Evolutionary conservation across 1,140 invertebrate genomes (phyloP), one percentile per base, ranked within the genome.

Genomic region (Drosophila pectinifera): DNA sequence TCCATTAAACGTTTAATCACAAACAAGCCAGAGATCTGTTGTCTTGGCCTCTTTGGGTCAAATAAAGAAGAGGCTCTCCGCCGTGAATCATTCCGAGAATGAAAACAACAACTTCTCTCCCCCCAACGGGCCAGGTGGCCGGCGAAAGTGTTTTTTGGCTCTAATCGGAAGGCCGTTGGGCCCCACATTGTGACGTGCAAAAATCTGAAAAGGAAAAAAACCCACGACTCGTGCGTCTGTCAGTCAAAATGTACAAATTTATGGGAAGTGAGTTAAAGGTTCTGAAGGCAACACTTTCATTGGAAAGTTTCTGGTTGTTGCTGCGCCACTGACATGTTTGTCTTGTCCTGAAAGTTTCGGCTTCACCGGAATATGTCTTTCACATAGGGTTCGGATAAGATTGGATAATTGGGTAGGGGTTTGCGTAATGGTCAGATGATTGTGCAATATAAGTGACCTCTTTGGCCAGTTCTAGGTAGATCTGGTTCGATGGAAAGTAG

Each of bases 201-300:
- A 68, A 78, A 31, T 31, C 28, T 31, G 28, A 31, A 31, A 31
- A 31, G 10, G 28, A 62, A 58, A 53, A 41, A 42, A 61, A 31
- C n/a, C 51, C 10, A 36, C 18, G 48, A 54, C 56, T 43, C 57
- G 58, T 79, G 65, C 58, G 70, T 78, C 73, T 80, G 63, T 86
- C 82, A 82, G 82, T 86, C 62, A 86, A 88, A 20, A 49, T 84
- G 68, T 64, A 88, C 64, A 80, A 84, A 89, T 88, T 88, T 88
- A 81, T 73, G 57, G 55, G 65, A 64, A 77, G 72, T 73, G 58
- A 24, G 36, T 41, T 53, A 64, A 41, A 64, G 48, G 54, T 59
- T 61, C 69, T 46, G 34, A 36, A n/a, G 41, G 67, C 57, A 57
- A 73, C 55, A 74, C 75, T 89, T 83, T 78, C 83, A 80, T 80